phyloP scores from a whole-genome alignment of 2,888 invertebrate species.

The Agrochola macilenta region DNA sequence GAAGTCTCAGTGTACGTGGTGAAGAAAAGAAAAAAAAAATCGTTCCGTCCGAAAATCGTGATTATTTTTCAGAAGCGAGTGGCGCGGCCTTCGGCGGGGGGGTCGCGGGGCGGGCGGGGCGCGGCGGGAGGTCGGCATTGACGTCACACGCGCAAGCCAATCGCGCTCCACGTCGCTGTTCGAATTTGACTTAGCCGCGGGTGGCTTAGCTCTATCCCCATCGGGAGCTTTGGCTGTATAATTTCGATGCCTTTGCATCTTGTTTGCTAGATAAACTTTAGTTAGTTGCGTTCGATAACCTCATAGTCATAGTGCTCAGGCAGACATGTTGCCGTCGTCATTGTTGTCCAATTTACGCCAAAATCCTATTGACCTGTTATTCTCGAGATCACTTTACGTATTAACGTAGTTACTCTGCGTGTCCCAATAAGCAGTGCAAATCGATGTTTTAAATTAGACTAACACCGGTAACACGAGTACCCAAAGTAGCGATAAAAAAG shows the following conservation, averaged over 20 bases:
- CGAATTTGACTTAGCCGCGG: constrained; percentile 82
- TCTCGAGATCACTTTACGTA: background rate
- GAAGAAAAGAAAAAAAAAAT: constrained; percentile 71
- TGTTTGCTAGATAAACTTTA: constrained; percentile 69
- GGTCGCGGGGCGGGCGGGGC: constrained; percentile 74
- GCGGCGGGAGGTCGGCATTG: constrained; percentile 88
- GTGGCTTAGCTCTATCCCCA: constrained; percentile 79
- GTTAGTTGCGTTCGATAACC: constrained; percentile 65
- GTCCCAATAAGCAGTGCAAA: background rate
- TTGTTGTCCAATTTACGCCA: background rate
- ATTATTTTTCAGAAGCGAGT: constrained; percentile 87
- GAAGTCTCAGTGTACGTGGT: constrained; percentile 66
- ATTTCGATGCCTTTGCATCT: constrained; percentile 72
- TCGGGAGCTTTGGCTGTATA: constrained; percentile 75
- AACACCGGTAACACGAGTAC: constrained; percentile 18
- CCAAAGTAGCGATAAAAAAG: constrained; percentile 30
- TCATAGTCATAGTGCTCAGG: constrained; percentile 30
- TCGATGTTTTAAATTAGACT: constrained; percentile 43
- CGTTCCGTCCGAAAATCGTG: constrained; percentile 84
- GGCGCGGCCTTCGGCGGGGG: constrained; percentile 83
- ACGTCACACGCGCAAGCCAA: constrained; percentile 87
- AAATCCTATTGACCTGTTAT: constrained; percentile 1
- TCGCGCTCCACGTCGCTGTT: constrained; percentile 78
- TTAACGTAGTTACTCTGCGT: constrained; percentile 8
- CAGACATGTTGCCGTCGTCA: background rate